Evolutionary conservation across 1,140 invertebrate genomes (phyloP).

Genomic region (Lysiphlebus fabarum): DNA sequence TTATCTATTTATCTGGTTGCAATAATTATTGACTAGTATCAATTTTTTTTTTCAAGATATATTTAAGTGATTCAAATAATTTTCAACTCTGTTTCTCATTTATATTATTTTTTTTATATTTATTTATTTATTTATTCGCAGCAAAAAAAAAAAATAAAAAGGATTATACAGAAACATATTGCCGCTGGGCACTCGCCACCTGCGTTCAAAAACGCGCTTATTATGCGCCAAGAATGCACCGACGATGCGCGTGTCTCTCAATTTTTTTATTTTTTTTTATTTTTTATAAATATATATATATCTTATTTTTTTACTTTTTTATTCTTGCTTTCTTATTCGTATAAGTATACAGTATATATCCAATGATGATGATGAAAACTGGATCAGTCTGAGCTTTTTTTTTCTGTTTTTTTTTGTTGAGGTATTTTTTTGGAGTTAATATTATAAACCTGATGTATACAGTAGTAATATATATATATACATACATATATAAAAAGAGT

Average conservation of each 20-base stretch:
- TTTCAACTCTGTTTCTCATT: too few relatives aligned
- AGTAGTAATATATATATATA: too few relatives aligned
- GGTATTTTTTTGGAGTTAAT: neutral
- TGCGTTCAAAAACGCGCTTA: conserved; percentile 18
- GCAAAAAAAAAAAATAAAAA: too few relatives aligned
- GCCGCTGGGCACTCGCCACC: conserved; percentile 21
- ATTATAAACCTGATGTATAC: too few relatives aligned
- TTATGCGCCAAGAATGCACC: conserved; percentile 21
- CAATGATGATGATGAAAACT: conserved; percentile 10
- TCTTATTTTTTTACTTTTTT: conserved; percentile 1
- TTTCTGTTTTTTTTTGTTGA: conserved; percentile 8
- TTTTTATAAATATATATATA: neutral
- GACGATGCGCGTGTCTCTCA: conserved; percentile 19
- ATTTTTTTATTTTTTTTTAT: conserved; percentile 15
- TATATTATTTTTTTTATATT: too few relatives aligned
- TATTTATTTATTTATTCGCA: too few relatives aligned
- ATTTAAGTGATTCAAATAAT: conserved; percentile 21
- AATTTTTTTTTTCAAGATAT: too few relatives aligned
- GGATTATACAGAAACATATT: neutral
- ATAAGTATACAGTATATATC: neutral
- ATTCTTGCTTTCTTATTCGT: neutral
- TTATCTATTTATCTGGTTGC: too few relatives aligned
- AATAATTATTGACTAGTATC: too few relatives aligned
- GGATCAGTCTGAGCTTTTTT: conserved; percentile 12
- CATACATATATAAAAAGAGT: too few relatives aligned